Base-by-base conservation (phyloP, 2,113 vertebrate species). In the Phoxinus phoxinus region DNA sequence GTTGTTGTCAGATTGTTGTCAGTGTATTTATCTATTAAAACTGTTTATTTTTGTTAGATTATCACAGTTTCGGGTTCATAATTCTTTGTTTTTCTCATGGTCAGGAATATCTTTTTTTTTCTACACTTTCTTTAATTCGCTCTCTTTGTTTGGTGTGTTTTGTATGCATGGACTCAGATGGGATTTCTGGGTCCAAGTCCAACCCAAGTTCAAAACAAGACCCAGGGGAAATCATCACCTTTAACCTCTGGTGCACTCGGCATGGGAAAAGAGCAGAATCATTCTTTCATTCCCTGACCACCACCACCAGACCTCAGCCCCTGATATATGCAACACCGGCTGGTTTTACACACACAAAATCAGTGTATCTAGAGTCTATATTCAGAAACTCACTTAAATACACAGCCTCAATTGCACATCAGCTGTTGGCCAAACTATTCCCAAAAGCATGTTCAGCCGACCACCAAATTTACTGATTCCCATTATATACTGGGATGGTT, bases 221-320 rank as follows among this genome's bases (percentile, higher is more conserved):
- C 80, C 75, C 46, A 86, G 79, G 85, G 85, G 83, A 86, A 86
- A 48, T 58, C 4, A 30, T 83, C 80, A 86, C 85, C 72, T 86
- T 81, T 83, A 32, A 83, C 79, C 79, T 71, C 61, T 2, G 25
- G 15, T 67, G 58, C 32, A 41, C 61, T 83, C 61, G 6, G 80
- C 71, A 10, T 86, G 80, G 85, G 80, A 86, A 86, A 86, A 86
- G 71, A 67, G 44, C 85, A 77, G 37, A 69, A 37, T 59, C 10
- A 77, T 83, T 86, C 44, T 86, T 82, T 32, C 79, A 32, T 25
- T 76, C 32, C 35, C 59, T 69, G 77, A 85, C 86, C 58, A 85
- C 86, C 58, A 85, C 86, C 58, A 65, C 76, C 25, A 63, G 58
- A 53, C 19, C 61, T 41, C 63, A 51, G 56, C 37, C 35, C 53